Base-by-base conservation (phyloP, 37 sponge, comb jelly and placozoan genomes). In the Oopsacas minuta region DNA sequence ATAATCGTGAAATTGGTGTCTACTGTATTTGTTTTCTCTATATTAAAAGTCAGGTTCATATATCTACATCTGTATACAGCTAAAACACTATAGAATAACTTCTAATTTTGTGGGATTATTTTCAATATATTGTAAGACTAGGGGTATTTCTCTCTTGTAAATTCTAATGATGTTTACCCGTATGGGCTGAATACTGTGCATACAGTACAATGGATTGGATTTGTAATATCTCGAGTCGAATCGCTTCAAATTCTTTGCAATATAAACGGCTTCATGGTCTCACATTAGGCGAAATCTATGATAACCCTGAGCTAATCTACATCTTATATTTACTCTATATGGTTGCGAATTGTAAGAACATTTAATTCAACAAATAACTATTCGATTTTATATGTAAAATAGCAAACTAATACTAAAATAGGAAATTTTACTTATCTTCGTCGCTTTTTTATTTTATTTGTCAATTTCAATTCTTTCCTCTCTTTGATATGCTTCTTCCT, bases 131-230 rank as follows among this genome's bases (percentile, higher is more conserved):
- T n/a, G n/a, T n/a, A n/a, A n/a, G n/a, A n/a, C n/a, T n/a, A n/a
- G n/a, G n/a, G n/a, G n/a, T n/a, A n/a, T n/a, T n/a, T n/a, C n/a
- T n/a, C n/a, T 42, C 49, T 15, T 42, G 8, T 42, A 15, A 42
- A 42, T 42, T 42, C 8, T 17, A 17, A 42, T 42, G 8, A 42
- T 42, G 12, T 42, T 17, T 42, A 42, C 49, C 49, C 12, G 15
- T 15, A 42, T 42, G 15, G 12, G 49, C 12, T 42, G 49, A 17
- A 42, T 17, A 42, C 49, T 42, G 22, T 10, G 75, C 75, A 25
- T 61, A 61, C 75, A 32, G 75, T 25, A 61, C 75, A 61, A 61
- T 61, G 75, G 75, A 61, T 61, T 61, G 75, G 75, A 61, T 61
- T 3, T n/a, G 17, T 61, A 5, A 20, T 34, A 61, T 5, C 22